A percentile compares a stretch with the other conserved stretches of the same genome.
phyloP scores from a whole-genome alignment of 2,113 vertebrate species.

The Daubentonia madagascariensis region DNA sequence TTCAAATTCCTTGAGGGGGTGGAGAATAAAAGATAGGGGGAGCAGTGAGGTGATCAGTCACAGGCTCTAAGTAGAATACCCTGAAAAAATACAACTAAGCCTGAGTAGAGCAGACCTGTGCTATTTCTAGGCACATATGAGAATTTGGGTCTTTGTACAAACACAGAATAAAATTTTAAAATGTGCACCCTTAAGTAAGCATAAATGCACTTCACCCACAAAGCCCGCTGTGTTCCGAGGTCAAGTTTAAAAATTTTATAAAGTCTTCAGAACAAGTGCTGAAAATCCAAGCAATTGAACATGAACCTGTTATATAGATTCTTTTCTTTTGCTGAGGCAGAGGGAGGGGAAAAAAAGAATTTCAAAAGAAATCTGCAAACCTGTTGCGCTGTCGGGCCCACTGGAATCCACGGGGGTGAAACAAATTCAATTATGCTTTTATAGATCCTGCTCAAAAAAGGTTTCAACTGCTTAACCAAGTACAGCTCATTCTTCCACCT shows the following conservation, averaged over 20 bases:
- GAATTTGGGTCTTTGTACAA: constrained; percentile 71
- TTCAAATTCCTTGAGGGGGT: constrained; percentile 68
- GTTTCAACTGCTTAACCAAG: constrained; percentile 72
- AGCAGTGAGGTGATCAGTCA: constrained; percentile 52
- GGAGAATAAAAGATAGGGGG: constrained; percentile 46
- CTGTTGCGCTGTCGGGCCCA: constrained; percentile 76
- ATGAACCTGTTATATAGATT: constrained; percentile 38
- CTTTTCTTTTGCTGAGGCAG: constrained; percentile 35
- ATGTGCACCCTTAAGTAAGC: constrained; percentile 69
- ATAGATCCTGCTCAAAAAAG: constrained; percentile 75
- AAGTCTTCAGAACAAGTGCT: constrained; percentile 62
- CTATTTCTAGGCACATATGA: constrained; percentile 55
- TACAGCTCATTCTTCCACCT: constrained; percentile 67
- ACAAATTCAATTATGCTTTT: constrained; percentile 65
- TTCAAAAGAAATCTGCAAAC: constrained; percentile 76
- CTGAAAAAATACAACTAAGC: constrained; percentile 69
- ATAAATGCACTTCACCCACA: constrained; percentile 51
- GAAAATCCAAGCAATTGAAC: constrained; percentile 51
- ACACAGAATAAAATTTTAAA: constrained; percentile 45
- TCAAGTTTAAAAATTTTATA: constrained; percentile 57
- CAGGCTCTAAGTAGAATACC: constrained; percentile 43
- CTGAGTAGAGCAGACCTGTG: constrained; percentile 61
- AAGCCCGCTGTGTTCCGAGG: constrained; percentile 58
- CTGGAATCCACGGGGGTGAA: constrained; percentile 71
- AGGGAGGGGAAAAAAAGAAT: constrained; percentile 53